These are phyloP conservation scores for Solenodon paradoxus DNA, from an alignment of 2,113 vertebrate genomes.

Conservation along the genomic window DNA sequence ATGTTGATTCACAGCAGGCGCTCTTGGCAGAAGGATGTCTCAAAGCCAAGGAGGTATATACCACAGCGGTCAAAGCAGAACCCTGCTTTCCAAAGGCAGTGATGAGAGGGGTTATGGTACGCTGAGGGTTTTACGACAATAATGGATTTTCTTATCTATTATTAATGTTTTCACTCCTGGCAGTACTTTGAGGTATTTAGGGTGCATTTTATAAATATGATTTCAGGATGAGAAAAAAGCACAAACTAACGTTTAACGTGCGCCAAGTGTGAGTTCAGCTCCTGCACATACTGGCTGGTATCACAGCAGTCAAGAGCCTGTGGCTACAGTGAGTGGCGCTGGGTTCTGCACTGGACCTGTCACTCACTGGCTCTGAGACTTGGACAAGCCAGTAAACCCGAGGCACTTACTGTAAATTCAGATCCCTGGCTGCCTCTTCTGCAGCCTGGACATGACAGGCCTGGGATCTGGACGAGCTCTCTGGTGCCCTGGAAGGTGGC, in stretches of 20 bases:
- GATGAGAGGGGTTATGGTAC: neutral
- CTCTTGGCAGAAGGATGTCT: neutral
- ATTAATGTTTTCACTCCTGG: neutral
- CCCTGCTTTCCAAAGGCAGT: neutral
- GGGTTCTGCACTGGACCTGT: neutral
- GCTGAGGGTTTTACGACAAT: neutral
- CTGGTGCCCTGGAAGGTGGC: neutral
- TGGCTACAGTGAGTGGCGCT: neutral
- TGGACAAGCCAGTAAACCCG: neutral
- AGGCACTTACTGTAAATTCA: neutral
- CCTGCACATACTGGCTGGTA: no score
- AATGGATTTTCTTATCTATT: conserved; percentile 27
- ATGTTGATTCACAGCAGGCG: neutral
- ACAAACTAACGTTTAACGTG: neutral
- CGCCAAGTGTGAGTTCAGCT: neutral
- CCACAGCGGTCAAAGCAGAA: neutral
- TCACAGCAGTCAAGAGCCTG: neutral
- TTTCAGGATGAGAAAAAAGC: neutral
- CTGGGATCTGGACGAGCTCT: neutral
- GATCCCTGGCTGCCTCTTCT: neutral
- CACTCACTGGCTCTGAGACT: neutral
- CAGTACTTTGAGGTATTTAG: neutral
- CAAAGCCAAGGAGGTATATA: neutral
- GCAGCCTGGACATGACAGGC: neutral
- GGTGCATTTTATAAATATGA: neutral